Evolutionary conservation across 2,113 vertebrate species (phyloP).

Genomic region (Chamaea fasciata): DNA sequence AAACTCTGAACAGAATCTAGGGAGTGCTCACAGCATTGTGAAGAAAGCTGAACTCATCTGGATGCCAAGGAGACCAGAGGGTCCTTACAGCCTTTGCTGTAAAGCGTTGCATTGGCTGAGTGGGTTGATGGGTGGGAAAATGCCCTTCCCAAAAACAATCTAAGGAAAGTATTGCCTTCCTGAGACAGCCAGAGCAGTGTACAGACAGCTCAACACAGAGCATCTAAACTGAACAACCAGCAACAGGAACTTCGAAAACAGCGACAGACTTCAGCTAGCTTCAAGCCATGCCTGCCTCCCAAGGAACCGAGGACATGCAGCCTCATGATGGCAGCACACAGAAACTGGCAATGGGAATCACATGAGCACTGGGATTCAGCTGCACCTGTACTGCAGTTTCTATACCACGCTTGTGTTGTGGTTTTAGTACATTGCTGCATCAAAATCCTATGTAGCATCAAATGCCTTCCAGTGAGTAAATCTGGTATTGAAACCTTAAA

Average conservation of each 20-base stretch:
- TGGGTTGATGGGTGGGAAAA: neutral
- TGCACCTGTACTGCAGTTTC: neutral
- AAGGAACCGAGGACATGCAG: neutral
- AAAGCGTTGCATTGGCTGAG: neutral
- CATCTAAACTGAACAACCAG: neutral
- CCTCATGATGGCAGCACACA: accelerated
- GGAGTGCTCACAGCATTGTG: neutral
- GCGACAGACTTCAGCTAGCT: neutral
- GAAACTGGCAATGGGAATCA: neutral
- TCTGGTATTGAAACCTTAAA: neutral
- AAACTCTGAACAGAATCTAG: neutral
- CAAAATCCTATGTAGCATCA: neutral
- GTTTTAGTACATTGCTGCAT: neutral
- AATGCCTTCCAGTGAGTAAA: neutral
- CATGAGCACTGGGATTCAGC: neutral
- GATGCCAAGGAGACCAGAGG: neutral
- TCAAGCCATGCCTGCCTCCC: neutral
- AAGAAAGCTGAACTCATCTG: neutral
- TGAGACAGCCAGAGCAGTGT: neutral
- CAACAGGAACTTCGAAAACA: neutral
- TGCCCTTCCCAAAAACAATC: neutral
- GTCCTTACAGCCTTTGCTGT: no score
- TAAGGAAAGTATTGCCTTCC: neutral
- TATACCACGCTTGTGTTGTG: accelerated
- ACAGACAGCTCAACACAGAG: neutral